Percentiles rank a stretch among this genome's conserved stretches.
phyloP scores from a whole-genome alignment of 2,113 vertebrate species.

The Pygoscelis antarcticus region DNA sequence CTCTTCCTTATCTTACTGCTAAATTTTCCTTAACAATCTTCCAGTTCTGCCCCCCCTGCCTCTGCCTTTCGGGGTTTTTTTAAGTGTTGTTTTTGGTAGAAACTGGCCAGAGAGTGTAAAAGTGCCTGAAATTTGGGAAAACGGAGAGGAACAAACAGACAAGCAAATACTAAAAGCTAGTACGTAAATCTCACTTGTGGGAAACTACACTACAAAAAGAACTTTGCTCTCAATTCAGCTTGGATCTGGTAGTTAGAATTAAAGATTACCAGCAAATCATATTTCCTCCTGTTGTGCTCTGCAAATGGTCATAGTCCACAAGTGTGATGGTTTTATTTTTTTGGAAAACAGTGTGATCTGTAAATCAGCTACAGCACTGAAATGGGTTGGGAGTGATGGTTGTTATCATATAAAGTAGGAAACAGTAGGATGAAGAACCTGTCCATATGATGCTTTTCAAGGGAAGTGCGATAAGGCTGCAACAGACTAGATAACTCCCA shows the following conservation, averaged over 20 bases:
- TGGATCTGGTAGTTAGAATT: not conserved
- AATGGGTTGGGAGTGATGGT: not conserved
- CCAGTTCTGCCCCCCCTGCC: accelerated
- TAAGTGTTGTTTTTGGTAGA: not conserved
- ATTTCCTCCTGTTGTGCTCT: not conserved
- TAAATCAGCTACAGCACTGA: not conserved
- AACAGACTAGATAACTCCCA: not conserved
- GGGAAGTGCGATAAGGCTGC: not conserved
- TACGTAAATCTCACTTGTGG: not conserved
- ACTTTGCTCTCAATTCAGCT: not conserved
- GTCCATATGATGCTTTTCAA: not conserved
- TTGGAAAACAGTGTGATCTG: not conserved
- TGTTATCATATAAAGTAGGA: not conserved
- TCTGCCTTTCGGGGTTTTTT: not conserved
- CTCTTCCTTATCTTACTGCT: not conserved
- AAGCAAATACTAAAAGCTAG: not conserved
- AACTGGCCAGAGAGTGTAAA: not conserved
- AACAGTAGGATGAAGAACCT: not conserved
- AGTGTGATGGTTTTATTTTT: not conserved
- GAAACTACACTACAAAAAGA: not conserved
- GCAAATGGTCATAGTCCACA: not conserved
- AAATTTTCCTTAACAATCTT: not conserved
- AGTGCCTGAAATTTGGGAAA: not conserved
- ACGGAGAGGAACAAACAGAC: not conserved
- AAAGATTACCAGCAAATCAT: not conserved